These are phyloP conservation scores for Macrocentrus cingulum DNA, from an alignment of 1,140 invertebrate species.

Conservation along the genomic window DNA sequence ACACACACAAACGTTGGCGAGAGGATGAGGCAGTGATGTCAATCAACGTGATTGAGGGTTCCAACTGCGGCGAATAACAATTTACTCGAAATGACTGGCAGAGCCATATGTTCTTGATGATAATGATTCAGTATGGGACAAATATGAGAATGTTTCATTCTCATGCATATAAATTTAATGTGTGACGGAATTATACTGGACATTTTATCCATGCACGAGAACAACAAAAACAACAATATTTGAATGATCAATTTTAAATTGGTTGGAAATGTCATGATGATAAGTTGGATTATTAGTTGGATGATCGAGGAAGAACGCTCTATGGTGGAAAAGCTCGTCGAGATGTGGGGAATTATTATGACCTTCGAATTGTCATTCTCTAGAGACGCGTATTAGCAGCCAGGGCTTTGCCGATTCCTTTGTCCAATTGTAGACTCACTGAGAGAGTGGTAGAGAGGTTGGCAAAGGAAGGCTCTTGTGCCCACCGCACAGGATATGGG, in stretches of 20 bases:
- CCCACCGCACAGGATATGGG: slow-evolving; percentile 42
- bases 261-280: too few species aligned
- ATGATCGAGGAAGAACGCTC: too few species aligned
- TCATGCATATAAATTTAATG: too few species aligned
- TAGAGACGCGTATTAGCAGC: neutral
- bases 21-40: slow-evolving; percentile 24
- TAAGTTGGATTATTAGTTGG: too few species aligned
- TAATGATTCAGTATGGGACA: slow-evolving; percentile 25
- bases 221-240: too few species aligned
- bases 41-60: slow-evolving; percentile 42
- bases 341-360: slow-evolving; percentile 7
- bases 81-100: slow-evolving; percentile 31
- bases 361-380: slow-evolving; percentile 1
- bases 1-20: too few species aligned
- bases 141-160: slow-evolving; percentile 9
- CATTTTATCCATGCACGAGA: neutral
- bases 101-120: slow-evolving; percentile 13
- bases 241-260: too few species aligned
- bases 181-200: neutral
- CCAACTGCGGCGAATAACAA: slow-evolving; percentile 35
- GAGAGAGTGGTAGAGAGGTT: slow-evolving; percentile 16
- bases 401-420: slow-evolving; percentile 9
- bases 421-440: slow-evolving; percentile 9
- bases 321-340: too few species aligned
- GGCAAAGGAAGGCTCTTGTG: slow-evolving; percentile 9